A percentile compares a stretch with the other conserved stretches of the same genome.
Conservation (phyloP, 2,113 vertebrate genomes). For the Embiotoca jacksoni region DNA sequence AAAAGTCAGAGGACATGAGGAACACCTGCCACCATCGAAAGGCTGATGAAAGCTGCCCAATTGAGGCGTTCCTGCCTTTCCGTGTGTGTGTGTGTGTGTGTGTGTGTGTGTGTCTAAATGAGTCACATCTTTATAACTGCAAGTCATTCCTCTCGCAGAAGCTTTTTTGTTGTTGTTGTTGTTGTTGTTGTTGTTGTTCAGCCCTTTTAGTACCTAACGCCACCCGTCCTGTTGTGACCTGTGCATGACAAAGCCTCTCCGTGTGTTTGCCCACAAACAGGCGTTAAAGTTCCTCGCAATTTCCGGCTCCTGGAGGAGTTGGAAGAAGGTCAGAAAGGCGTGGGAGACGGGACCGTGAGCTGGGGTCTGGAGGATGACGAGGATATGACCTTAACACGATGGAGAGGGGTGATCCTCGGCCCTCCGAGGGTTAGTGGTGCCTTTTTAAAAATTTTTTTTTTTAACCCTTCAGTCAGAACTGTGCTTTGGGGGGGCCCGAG, state of each 20-base stretch:
- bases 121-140: constrained; percentile 31
- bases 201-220: too few relatives aligned
- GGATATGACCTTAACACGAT: constrained; percentile 92
- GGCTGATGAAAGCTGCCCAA: neutral
- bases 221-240: neutral
- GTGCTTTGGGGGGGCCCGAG: neutral
- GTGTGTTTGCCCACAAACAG: constrained; percentile 73
- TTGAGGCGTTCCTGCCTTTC: neutral
- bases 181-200: too few relatives aligned
- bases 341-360: constrained; percentile 96
- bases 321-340: constrained; percentile 97
- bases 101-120: neutral
- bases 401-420: constrained; percentile 97
- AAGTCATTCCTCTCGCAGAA: constrained; percentile 21
- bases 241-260: neutral
- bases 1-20: neutral
- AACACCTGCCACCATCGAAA: neutral
- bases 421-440: constrained; percentile 91
- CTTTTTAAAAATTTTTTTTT: too few relatives aligned
- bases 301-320: constrained; percentile 98
- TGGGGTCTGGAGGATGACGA: constrained; percentile 98
- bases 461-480: neutral
- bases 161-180: neutral
- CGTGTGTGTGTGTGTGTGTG: neutral
- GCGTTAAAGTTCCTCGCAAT: constrained; percentile 97